Evolutionary conservation across 2,797 vertebrate species (phyloP).

Genomic region (Acomys russatus): DNA sequence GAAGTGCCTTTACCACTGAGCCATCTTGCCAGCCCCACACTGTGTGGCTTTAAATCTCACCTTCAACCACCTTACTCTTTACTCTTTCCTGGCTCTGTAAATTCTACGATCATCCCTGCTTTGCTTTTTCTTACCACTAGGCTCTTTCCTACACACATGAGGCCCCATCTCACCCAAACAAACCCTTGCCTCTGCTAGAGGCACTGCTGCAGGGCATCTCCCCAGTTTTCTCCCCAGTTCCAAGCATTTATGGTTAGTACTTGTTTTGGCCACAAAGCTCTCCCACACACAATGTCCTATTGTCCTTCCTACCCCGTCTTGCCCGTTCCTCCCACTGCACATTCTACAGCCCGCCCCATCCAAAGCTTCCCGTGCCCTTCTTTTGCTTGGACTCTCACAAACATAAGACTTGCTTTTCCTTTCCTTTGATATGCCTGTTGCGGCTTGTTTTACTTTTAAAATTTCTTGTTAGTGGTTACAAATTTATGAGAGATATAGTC

Average conservation of each 20-base stretch:
- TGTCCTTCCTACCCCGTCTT: neutral
- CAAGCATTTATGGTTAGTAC: neutral
- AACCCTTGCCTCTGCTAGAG: neutral
- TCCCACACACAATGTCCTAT: neutral
- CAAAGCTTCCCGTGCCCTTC: neutral
- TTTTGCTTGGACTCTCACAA: neutral
- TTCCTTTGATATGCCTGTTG: constrained; percentile 19
- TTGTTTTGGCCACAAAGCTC: neutral
- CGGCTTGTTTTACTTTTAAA: neutral
- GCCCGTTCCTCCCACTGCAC: neutral
- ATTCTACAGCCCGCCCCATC: neutral
- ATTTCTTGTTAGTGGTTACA: constrained; percentile 10
- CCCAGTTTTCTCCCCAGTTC: neutral
- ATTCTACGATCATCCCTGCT: neutral
- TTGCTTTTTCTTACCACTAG: neutral
- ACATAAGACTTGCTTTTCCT: neutral
- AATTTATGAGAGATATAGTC: constrained; percentile 5
- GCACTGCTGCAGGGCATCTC: neutral
- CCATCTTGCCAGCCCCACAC: neutral
- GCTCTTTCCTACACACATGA: neutral
- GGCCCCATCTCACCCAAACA: neutral
- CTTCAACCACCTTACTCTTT: neutral
- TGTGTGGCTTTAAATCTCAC: neutral
- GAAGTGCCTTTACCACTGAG: neutral
- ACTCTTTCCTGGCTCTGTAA: neutral